Base-by-base conservation (phyloP, 2,113 vertebrate genomes). In the Actenoides hombroni region DNA sequence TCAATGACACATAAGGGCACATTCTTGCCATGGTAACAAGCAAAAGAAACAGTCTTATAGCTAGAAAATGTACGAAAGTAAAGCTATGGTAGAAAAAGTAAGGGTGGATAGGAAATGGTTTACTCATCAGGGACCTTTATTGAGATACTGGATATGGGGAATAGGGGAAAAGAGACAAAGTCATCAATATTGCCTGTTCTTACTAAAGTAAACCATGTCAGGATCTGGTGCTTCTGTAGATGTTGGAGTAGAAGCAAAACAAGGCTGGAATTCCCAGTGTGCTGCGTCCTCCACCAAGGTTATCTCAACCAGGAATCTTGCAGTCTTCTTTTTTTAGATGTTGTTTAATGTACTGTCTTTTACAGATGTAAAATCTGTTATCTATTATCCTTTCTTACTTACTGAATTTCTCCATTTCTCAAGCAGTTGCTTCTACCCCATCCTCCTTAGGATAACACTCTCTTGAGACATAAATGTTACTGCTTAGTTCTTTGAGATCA, bases 141-240 rank as follows among this genome's bases (percentile, higher is more conserved):
- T 0, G 5, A 51, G 61, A 42, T 44, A 59, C 8, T 0, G 0
- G 10, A 11, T 5, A 48, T 6, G 6, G 2, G 13, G 15, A 31
- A 37, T 10, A 28, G 29, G 25, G 14, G 5, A 28, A 73, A 83
- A 93, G 74, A 76, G 21, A 39, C 11, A 20, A 64, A 63, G 29
- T n/a, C 35, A 29, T 40, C 2, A 10, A 12, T 64, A 8, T 20
- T 42, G 16, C 37, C 24, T 70, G 15, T 42, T 83, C 26, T 48
- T 12, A 31, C 39, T 49, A 54, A 63, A 71, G 39, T 44, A 44
- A 63, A 78, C 21, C 3, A 4, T 18, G 9, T 16, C 49, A 49
- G 35, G 42, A 46, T 16, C 33, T 83, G 63, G 24, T 63, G 46
- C 42, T 77, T 54, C 61, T 2, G 2, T 2, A 31, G 35, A 5